phyloP scores from a whole-genome alignment of 2,888 invertebrate genomes.

The Drosophila ustulata region DNA sequence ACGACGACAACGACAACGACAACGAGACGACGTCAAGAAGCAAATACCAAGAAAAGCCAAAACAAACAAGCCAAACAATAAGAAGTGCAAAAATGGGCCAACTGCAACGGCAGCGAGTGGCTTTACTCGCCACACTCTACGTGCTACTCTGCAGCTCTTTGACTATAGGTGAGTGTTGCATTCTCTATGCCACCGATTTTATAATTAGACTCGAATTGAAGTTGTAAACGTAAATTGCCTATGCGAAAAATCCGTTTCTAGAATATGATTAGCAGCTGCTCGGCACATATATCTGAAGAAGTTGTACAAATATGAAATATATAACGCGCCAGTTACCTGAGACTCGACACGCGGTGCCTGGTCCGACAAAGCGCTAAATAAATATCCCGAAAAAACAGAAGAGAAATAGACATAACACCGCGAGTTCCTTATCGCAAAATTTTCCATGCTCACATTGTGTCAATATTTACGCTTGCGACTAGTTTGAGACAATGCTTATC shows the following conservation, averaged over 20 bases:
- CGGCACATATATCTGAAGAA: neutral
- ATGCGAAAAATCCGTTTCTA: no score
- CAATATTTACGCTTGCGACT: constrained; percentile 53
- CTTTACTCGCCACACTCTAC: constrained; percentile 57
- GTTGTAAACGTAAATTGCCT: constrained; percentile 22
- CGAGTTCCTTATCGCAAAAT: constrained; percentile 47
- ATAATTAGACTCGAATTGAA: constrained; percentile 59
- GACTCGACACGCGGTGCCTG: neutral
- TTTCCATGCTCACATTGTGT: constrained; percentile 13
- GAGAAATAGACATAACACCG: neutral
- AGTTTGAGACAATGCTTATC: constrained; percentile 37
- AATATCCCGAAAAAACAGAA: constrained; percentile 11
- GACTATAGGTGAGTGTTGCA: constrained; percentile 65
- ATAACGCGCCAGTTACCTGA: constrained; percentile 8
- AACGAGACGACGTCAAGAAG: constrained; percentile 2
- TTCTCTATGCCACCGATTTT: constrained; percentile 22
- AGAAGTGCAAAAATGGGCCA: constrained; percentile 62
- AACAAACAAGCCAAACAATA: constrained; percentile 29
- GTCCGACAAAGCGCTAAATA: constrained; percentile 4
- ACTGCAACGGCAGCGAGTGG: constrained; percentile 62
- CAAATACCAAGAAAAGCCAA: constrained; percentile 24
- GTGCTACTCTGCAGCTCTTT: constrained; percentile 68
- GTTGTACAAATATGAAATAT: constrained; percentile 2
- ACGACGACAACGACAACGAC: no score
- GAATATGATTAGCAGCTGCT: neutral